A percentile compares a stretch with the other conserved stretches of the same genome.
Evolutionary conservation across 2,888 invertebrate species (phyloP).

Genomic region (Anticlea derivata): DNA sequence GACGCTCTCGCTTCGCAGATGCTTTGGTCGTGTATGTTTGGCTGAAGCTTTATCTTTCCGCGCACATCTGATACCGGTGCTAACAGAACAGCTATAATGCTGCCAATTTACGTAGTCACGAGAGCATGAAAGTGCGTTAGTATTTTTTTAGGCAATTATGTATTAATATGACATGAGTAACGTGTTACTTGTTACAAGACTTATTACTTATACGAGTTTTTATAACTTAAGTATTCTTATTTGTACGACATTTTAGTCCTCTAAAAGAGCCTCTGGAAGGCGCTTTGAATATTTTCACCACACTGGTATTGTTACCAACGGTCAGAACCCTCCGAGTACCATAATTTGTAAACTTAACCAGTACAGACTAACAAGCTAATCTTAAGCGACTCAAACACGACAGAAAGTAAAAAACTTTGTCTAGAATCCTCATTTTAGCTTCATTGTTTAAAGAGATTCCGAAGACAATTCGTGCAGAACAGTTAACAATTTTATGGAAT

Average conservation of each 20-base stretch:
- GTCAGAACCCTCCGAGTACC: too few relatives aligned
- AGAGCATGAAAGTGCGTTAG: slow-evolving; percentile 61
- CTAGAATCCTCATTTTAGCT: not conserved
- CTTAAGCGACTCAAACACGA: too few relatives aligned
- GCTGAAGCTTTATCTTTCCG: not conserved
- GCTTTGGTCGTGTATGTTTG: too few relatives aligned
- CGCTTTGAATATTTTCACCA: too few relatives aligned
- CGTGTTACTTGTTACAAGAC: slow-evolving; percentile 11
- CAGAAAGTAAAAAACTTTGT: not conserved
- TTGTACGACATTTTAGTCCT: too few relatives aligned
- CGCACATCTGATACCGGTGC: not conserved
- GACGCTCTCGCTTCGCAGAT: too few relatives aligned
- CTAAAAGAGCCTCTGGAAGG: too few relatives aligned
- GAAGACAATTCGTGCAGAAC: slow-evolving; percentile 27
- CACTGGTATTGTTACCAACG: too few relatives aligned
- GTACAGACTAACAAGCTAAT: too few relatives aligned
- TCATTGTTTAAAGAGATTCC: slow-evolving; percentile 1
- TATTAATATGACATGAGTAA: slow-evolving; percentile 16
- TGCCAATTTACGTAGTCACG: slow-evolving; percentile 60
- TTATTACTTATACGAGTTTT: not conserved
- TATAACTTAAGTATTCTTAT: too few relatives aligned
- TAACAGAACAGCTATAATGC: slow-evolving; percentile 44
- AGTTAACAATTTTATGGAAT: slow-evolving; percentile 18
- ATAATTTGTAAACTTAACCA: too few relatives aligned
- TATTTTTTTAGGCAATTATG: slow-evolving; percentile 18